These are phyloP conservation scores for Leuctra nigra DNA, from an alignment of 2,888 invertebrate species.

Conservation along the genomic window DNA sequence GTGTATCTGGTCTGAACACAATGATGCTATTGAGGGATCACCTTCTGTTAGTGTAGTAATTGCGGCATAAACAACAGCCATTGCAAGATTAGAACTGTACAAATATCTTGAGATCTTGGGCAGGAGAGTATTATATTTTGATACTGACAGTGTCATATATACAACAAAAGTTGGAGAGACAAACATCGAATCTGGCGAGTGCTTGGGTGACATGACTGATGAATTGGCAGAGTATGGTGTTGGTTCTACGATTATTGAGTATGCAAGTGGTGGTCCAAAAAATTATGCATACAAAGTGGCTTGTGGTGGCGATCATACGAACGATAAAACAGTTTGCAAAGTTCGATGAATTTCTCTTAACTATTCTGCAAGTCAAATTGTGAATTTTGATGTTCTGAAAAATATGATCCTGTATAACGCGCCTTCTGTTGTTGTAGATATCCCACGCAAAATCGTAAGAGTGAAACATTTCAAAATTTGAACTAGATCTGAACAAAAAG, in stretches of 20 bases:
- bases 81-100: conserved; percentile 36
- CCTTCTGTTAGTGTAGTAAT: conserved; percentile 34
- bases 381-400: conserved; percentile 7
- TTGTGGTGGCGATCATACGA: not conserved
- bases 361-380: conserved; percentile 5
- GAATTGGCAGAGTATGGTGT: conserved; percentile 33
- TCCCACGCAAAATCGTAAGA: not conserved
- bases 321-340: conserved; percentile 29
- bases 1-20: not conserved
- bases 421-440: not conserved
- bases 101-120: conserved; percentile 34
- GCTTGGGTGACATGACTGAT: conserved; percentile 36
- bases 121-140: conserved; percentile 35
- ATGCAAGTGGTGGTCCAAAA: conserved; percentile 37
- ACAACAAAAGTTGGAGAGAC: conserved; percentile 11
- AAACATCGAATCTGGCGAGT: conserved; percentile 32
- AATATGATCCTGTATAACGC: not conserved
- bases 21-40: not conserved
- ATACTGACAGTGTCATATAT: conserved; percentile 37
- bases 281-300: conserved; percentile 34
- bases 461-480: conserved; percentile 3
- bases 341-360: conserved; percentile 33
- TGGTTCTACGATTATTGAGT: conserved; percentile 34
- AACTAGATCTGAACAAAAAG: not conserved
- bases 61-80: conserved; percentile 37